Conservation (phyloP, 2,888 invertebrate species). For the Bellardia bayeri region DNA sequence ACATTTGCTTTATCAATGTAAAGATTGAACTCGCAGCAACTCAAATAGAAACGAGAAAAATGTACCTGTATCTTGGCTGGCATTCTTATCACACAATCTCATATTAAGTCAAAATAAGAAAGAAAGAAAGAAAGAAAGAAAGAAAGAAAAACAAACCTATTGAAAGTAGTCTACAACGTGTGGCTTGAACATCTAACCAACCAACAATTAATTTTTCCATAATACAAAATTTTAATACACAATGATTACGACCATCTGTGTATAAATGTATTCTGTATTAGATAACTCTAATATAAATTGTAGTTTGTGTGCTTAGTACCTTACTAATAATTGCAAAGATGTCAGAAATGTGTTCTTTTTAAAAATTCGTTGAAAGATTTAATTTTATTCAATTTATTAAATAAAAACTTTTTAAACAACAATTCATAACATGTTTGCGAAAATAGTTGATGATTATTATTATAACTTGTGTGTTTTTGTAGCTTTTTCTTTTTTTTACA, state of each 20-base stretch:
- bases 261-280: not conserved
- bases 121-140: not conserved
- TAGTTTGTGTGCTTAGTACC: not conserved
- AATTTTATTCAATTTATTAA: not conserved
- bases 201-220: too few relatives aligned
- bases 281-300: not conserved
- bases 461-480: too few relatives aligned
- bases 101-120: not conserved
- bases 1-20: too few relatives aligned
- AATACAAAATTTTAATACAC: too few relatives aligned
- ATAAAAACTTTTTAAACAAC: not conserved
- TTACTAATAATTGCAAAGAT: not conserved
- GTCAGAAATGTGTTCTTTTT: too few relatives aligned
- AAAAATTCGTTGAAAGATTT: not conserved
- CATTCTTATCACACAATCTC: not conserved
- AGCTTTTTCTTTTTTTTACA: constrained; percentile 19
- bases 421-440: constrained; percentile 29
- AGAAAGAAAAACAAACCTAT: not conserved
- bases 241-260: too few relatives aligned
- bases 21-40: too few relatives aligned
- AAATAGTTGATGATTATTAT: not conserved
- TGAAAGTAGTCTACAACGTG: not conserved
- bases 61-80: not conserved
- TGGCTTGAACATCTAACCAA: not conserved
- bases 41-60: not conserved